Base-by-base conservation (phyloP, 1,140 invertebrate genomes). In the Microplitis demolitor region DNA sequence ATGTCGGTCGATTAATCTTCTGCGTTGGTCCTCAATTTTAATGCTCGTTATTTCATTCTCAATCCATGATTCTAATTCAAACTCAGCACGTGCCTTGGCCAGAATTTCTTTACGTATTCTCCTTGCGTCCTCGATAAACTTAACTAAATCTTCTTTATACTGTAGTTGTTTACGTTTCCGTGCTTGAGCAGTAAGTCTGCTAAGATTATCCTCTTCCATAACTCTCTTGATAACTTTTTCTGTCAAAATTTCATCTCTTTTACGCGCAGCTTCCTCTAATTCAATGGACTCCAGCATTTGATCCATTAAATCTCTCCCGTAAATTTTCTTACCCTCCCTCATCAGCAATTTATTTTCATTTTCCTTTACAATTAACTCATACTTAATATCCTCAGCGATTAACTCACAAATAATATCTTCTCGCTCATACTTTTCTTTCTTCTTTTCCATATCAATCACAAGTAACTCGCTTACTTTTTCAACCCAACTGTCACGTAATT, bases 1-100 rank as follows among this genome's bases (percentile, higher is more conserved):
- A 53, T 85, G 84, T 3, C 64, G 37, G 4, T 74, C 37, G 33
- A 85, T 68, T 33, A 85, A 74, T n/a, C 62, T 63, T 51, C 71
- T 76, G 8, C 82, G 79, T 5, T 82, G 76, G 0, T 78, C 76
- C 3, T 62, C 74, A 1, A 78, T 63, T 8, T 58, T 66, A 13
- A 79, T 62, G 6, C 16, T 37, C 13, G 5, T 45, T 39, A 50
- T 3, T 94, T 87, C 70, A 91, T 91, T 77, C 97, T 95, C 76
- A 92, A 91, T 76, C 91, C 90, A 85, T 97, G 96, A 83, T 95
- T 92, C 77, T 89, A 85, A 79, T 92, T 90, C 85, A 98, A 96
- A 96, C 88, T 62, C 3, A 60, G 64, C n/a, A 72, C 13, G 51
- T 74, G 72, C 8, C 11, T 31, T 72, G 0, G 35, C 34, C 45